Evolutionary conservation across 2,113 vertebrate species (phyloP), one percentile per base, ranked within the genome.

Genomic region (Sturnus vulgaris): DNA sequence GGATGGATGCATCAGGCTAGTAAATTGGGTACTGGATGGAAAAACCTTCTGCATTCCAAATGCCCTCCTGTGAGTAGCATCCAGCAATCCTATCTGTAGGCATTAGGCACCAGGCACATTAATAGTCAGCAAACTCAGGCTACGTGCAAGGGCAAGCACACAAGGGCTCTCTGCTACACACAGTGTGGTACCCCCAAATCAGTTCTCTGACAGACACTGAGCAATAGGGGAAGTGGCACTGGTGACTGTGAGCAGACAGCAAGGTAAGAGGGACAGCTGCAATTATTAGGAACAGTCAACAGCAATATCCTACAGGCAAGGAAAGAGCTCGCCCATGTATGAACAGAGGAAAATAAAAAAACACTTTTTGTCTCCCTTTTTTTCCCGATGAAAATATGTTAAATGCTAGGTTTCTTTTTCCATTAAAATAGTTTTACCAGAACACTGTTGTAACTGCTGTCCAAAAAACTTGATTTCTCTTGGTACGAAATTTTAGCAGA

Each of bases 31-130:
- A 77, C 11, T 0, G 0, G 55, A 35, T 19, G 44, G 65, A 71
- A 92, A 92, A 93, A 40, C 21, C 25, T 53, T 7, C 47, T n/a
- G 39, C 82, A 64, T 76, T 71, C 65, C 39, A 76, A 87, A 64
- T 13, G 27, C 19, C 78, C 78, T 91, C 57, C 63, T 4, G 2
- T 12, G 50, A 59, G 82, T 0, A 70, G 39, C 50, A 39, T 31
- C 33, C 14, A 83, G 61, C 52, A 82, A 31, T 37, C 17, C 78
- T 21, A 7, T 21, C 40, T 19, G 15, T 7, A 35, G 35, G 72
- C 44, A 24, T n/a, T 12, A 56, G 40, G 52, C 55, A 77, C 56
- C n/a, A 37, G 17, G 9, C 25, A 23, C 6, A 2, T 20, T 28
- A n/a, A 50, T 28, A 28, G 20, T 4, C 70, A 64, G 82, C 69